These are phyloP conservation scores for Diarsia mendica DNA, from an alignment of 2,888 invertebrate species.

Conservation along the genomic window DNA sequence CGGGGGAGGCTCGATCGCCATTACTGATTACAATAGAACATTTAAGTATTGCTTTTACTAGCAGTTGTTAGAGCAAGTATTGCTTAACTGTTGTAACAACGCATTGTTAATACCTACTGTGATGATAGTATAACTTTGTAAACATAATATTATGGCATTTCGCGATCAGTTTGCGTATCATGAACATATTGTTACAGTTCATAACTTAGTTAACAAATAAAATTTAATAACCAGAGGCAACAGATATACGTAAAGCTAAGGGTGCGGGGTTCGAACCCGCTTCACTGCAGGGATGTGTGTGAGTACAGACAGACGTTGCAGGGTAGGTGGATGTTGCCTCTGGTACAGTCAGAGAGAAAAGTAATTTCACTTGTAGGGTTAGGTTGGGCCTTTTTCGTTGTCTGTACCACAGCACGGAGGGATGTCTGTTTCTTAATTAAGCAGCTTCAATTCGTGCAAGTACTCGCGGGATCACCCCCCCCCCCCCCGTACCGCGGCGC, in stretches of 20 bases:
- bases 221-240: neutral
- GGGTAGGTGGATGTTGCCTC: neutral
- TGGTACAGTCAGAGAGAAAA: neutral
- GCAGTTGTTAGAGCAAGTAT: no score
- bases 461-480: neutral
- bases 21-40: neutral
- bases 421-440: slow-evolving; percentile 32
- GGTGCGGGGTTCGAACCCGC: neutral
- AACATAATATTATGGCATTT: neutral
- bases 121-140: neutral
- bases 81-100: no score
- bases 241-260: neutral
- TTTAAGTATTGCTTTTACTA: no score
- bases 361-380: neutral
- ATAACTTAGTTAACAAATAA: slow-evolving; percentile 2
- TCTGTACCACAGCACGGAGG: neutral
- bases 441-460: slow-evolving; percentile 15
- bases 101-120: neutral
- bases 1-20: no score
- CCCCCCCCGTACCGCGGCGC: neutral
- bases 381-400: neutral
- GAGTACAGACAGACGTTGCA: neutral
- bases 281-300: neutral
- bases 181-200: neutral
- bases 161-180: neutral